These are phyloP conservation scores for Pyralis farinalis DNA, from an alignment of 2,888 invertebrate genomes.

Conservation along the genomic window DNA sequence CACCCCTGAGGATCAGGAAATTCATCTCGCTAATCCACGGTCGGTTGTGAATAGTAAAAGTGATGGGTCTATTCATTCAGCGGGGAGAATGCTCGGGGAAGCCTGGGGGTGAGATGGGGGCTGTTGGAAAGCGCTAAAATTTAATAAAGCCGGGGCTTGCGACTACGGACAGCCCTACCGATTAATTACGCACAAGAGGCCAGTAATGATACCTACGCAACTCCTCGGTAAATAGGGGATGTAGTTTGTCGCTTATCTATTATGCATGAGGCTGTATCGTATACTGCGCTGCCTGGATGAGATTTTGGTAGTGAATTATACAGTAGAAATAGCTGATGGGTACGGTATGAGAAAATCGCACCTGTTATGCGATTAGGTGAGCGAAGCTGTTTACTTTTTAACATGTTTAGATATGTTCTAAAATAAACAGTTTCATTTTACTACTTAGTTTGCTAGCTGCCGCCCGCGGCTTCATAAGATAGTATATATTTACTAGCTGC, in stretches of 20 bases:
- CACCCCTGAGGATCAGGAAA: slow-evolving; percentile 65
- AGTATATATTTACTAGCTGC: no score
- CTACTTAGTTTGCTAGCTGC: no score
- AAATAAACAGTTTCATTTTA: no score
- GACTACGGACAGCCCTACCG: slow-evolving; percentile 59
- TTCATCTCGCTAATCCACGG: slow-evolving; percentile 75
- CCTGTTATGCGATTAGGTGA: slow-evolving; percentile 5
- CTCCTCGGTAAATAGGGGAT: slow-evolving; percentile 16
- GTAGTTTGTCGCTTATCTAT: slow-evolving; percentile 17
- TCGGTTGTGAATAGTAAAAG: slow-evolving; percentile 75
- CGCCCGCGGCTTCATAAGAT: no score
- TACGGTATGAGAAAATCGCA: slow-evolving; percentile 6
- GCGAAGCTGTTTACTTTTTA: no score
- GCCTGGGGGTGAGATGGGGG: slow-evolving; percentile 23
- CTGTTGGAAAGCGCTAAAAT: slow-evolving; percentile 72
- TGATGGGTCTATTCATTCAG: slow-evolving; percentile 73
- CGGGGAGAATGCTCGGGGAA: slow-evolving; percentile 25
- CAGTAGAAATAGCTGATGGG: slow-evolving; percentile 1
- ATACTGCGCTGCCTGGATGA: slow-evolving; percentile 3
- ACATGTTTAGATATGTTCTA: no score
- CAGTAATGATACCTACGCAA: slow-evolving; percentile 57
- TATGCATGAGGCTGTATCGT: slow-evolving; percentile 16
- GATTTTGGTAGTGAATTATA: slow-evolving; percentile 9
- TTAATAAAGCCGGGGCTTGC: slow-evolving; percentile 66
- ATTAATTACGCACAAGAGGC: slow-evolving; percentile 77